These are phyloP conservation scores for Xanthia icteritia DNA, from an alignment of 2,888 invertebrate genomes.

Conservation along the genomic window DNA sequence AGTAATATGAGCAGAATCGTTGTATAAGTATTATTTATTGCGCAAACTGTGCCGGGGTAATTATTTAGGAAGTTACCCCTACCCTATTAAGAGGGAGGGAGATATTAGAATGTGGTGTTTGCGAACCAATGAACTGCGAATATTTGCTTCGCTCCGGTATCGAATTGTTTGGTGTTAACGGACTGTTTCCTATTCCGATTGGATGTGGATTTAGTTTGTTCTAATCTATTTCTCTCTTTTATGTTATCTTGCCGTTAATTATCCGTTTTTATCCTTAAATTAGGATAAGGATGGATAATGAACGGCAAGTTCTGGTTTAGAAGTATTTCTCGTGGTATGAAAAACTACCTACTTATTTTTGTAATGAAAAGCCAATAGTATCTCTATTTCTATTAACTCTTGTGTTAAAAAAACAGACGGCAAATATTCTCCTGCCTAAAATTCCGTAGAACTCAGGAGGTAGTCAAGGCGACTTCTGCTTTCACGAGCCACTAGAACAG, in stretches of 20 bases:
- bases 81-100: constrained; percentile 53
- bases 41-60: constrained; percentile 82
- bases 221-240: constrained; percentile 18
- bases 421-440: no score
- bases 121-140: constrained; percentile 73
- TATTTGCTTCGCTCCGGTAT: constrained; percentile 65
- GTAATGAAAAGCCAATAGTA: neutral
- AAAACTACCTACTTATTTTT: neutral
- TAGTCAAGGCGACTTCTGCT: no score
- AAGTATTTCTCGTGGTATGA: neutral
- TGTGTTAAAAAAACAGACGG: neutral
- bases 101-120: constrained; percentile 72
- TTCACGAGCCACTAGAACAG: neutral
- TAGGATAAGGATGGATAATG: no score
- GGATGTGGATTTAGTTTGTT: constrained; percentile 6
- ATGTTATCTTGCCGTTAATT: neutral
- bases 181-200: constrained; percentile 40
- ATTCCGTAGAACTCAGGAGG: neutral
- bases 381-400: neutral
- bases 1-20: constrained; percentile 74
- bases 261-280: neutral
- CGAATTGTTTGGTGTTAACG: constrained; percentile 60
- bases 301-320: neutral
- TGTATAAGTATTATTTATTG: constrained; percentile 88
- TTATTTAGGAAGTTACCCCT: constrained; percentile 81